Percentiles rank a stretch among this genome's conserved stretches.
Conservation (phyloP, 1,140 invertebrate genomes). For the Heliconius congener region DNA sequence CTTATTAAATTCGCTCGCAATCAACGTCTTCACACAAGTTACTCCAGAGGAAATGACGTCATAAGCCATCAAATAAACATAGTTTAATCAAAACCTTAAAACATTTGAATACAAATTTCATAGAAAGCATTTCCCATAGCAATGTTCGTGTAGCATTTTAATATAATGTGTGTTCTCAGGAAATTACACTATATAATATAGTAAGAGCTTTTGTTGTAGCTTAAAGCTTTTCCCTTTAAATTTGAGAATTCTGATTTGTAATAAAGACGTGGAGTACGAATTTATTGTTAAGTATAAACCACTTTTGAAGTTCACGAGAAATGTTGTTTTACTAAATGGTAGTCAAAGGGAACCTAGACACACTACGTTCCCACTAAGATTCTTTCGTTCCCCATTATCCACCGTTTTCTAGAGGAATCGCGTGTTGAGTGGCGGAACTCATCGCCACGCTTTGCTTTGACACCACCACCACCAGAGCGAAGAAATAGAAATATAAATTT, state of each 20-base stretch:
- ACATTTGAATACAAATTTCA: conserved; percentile 3
- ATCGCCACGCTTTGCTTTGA: no score
- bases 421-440: no score
- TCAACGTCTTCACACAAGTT: no score
- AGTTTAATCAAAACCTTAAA: conserved; percentile 2
- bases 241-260: not conserved
- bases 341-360: no score
- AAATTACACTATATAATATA: conserved; percentile 66
- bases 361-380: no score
- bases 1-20: no score
- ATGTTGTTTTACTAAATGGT: no score
- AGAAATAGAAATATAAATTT: no score
- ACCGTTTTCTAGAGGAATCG: no score
- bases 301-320: no score
- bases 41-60: not conserved
- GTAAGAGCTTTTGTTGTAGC: conserved; percentile 31
- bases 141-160: conserved; percentile 20
- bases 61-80: not conserved
- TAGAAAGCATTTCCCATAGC: not conserved
- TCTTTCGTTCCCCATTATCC: no score
- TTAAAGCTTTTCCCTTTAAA: not conserved
- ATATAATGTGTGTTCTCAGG: conserved; percentile 58
- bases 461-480: no score
- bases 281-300: not conserved
- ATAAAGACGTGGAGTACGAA: not conserved